Evolutionary conservation across 2,888 invertebrate species (phyloP), one percentile per base, ranked within the genome.

Genomic region (Eupsilia transversa): DNA sequence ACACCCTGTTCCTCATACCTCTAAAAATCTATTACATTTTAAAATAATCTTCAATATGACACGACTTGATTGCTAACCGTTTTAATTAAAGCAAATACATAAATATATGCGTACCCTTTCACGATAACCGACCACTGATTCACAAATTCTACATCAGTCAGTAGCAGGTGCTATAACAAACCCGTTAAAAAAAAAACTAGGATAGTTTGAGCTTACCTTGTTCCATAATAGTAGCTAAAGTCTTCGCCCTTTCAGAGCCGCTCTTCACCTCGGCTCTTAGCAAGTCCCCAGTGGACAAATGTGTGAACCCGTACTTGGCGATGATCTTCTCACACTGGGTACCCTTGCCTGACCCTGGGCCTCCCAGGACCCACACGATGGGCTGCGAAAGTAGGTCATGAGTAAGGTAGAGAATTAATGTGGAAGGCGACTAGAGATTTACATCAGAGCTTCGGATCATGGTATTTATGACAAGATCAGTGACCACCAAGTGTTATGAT

Each of bases 261-360:
- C 98, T 98, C 72, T 98, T 97, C 12, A 98, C 97, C 96, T 99
- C 99, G 12, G 98, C 98, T 59, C 99, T 97, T 60, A 99, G 97
- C 74, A 99, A 97, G 96, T 99, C 99, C 0, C 99, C 99, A 46
- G 98, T 98, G 78, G 99, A 99, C 82, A 99, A 97, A 94, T 99
- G 99, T 30, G 98, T 98, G 96, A 98, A 99, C 27, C 99, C 99
- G 94, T 99, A 99, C 94, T 98, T 98, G 79, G 97, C 97, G 23
- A 99, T 98, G 91, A 99, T 99, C 92, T 97, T 98, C 86, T 98
- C 99, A 96, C 99, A 99, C 95, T 99, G 99, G 5, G 99, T 99
- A 56, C 99, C 99, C 94, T 99, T 99, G 79, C 99, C 99, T 56
- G 98, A 99, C 3, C 99, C 99, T 0, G 99, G 99, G 0, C 99